phyloP scores from a whole-genome alignment of 2,113 vertebrate genomes.

The Coregonus clupeaformis region DNA sequence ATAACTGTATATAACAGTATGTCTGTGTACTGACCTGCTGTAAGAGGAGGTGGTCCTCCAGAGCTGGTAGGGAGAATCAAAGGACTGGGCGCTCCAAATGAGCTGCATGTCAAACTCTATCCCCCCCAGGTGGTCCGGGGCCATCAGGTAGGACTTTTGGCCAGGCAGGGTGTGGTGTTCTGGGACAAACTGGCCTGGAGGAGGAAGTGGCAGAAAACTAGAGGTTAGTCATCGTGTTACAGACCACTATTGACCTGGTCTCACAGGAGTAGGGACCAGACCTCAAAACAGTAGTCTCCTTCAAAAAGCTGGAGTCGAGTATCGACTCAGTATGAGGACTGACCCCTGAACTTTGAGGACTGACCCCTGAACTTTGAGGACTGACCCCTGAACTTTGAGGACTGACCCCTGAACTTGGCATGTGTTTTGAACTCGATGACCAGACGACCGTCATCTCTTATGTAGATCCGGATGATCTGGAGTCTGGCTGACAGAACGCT shows the following conservation, averaged over 20 bases:
- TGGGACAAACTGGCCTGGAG: slow-evolving; percentile 75
- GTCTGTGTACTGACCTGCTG: not conserved
- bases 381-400: too few species aligned
- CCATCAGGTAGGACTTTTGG: slow-evolving; percentile 84
- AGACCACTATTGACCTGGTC: too few species aligned
- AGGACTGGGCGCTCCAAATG: slow-evolving; percentile 95
- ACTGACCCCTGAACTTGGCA: slow-evolving; percentile 95
- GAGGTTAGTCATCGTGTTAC: too few species aligned
- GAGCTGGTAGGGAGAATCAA: slow-evolving; percentile 94
- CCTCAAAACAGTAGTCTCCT: too few species aligned
- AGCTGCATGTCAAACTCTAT: slow-evolving; percentile 94
- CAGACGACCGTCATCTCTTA: slow-evolving; percentile 91
- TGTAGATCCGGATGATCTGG: slow-evolving; percentile 96
- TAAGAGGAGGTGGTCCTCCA: slow-evolving; percentile 99
- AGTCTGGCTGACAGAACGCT: slow-evolving; percentile 93
- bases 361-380: too few species aligned
- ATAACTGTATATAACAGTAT: too few species aligned
- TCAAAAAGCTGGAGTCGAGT: too few species aligned
- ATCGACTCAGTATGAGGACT: too few species aligned
- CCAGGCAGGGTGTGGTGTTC: slow-evolving; percentile 95
- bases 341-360: too few species aligned
- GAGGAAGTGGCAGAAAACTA: too few species aligned
- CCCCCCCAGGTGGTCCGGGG: slow-evolving; percentile 93
- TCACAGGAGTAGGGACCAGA: too few species aligned
- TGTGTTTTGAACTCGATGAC: slow-evolving; percentile 98